Evolutionary conservation across 2,888 invertebrate species (phyloP), one percentile per base, ranked within the genome.

Genomic region (Mimas tiliae): DNA sequence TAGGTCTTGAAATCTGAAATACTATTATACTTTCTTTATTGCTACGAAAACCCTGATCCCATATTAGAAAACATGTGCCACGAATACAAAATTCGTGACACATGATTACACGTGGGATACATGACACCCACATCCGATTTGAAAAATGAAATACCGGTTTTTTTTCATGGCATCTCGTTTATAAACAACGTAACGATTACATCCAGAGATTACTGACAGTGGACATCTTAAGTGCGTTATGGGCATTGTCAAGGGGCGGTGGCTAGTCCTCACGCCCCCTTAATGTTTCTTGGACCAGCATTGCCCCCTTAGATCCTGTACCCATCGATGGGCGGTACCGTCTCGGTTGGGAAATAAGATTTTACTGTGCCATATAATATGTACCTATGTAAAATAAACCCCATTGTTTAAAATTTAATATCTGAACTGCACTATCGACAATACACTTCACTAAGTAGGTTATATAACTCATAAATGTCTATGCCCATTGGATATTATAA

Each of bases 181-280:
- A n/a, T n/a, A n/a, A n/a, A n/a, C n/a, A 19, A 19, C n/a, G 4
- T 50, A 9, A 19, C 2, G 7, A 50, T 50, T 50, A 19, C 19
- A 19, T 19, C 11, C 16, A 19, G 6, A 14, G 16, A 16, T 50
- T 2, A 16, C 58, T 58, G 58, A 11, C 12, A 42, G n/a, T 34
- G 7, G 58, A 38, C 12, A 11, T 58, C 42, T 42, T 19, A 16
- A 9, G 19, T 19, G 38, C 58, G 19, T 42, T 58, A 58, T 58
- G 58, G 58, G 58, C 58, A 58, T 38, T 58, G 19, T 58, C 42
- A 42, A 19, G 58, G 58, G 58, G 58, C 58, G 58, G 58, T 19
- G 58, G 58, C 58, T 42, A 58, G 42, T 58, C 58, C 58, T 38
- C 58, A 58, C 58, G 58, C 58, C 58, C 58, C 58, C 58, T 58